Conservation (phyloP, 2,797 vertebrate genomes). For the Caiman crocodilus region DNA sequence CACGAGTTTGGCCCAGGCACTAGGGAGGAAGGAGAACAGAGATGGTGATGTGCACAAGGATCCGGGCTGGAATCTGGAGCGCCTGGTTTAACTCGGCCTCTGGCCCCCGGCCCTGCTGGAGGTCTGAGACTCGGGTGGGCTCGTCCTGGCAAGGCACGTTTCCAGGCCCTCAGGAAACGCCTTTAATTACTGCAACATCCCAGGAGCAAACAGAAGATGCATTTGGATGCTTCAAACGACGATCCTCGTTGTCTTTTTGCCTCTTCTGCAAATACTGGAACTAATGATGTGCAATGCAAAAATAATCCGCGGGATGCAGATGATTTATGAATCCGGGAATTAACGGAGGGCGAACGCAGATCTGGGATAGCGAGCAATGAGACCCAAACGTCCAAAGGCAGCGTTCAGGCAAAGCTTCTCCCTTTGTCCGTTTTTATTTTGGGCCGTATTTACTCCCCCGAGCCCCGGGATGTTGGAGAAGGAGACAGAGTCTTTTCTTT, state of each 20-base stretch:
- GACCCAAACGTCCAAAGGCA: not conserved
- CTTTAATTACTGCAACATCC: not conserved
- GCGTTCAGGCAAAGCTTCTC: not conserved
- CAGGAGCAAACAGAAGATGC: not conserved
- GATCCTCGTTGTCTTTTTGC: not conserved
- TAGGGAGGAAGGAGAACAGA: not conserved
- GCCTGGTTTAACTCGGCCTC: not conserved
- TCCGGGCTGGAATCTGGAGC: not conserved
- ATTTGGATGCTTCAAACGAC: not conserved
- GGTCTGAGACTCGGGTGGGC: too few relatives aligned
- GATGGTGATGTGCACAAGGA: not conserved
- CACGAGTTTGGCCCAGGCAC: not conserved
- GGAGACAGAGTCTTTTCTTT: not conserved
- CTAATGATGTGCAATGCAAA: not conserved
- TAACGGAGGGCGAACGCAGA: not conserved
- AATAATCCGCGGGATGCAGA: not conserved
- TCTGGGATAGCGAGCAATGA: fast-evolving
- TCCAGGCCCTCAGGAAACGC: not conserved
- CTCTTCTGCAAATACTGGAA: not conserved
- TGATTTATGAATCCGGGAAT: not conserved
- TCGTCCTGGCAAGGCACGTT: not conserved
- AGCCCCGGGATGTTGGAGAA: not conserved
- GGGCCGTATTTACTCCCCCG: not conserved
- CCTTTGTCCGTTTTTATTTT: not conserved
- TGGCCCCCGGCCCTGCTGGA: not conserved